phyloP scores from a whole-genome alignment of 92 coral and sea anemone species.

The Epizoanthus ramosus region DNA sequence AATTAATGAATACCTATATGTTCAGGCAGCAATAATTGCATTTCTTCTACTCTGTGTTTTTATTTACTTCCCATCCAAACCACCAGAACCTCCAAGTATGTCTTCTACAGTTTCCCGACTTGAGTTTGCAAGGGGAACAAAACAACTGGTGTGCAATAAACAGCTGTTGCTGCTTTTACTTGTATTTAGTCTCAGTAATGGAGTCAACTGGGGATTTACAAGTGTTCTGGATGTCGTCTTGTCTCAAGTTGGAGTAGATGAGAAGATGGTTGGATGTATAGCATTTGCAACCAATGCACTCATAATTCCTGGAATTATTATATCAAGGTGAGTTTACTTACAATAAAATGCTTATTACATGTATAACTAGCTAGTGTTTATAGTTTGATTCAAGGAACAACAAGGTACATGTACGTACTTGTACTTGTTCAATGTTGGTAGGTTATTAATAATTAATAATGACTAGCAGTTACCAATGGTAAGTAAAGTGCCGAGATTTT shows the following conservation, averaged over 20 bases:
- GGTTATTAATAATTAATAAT: too few relatives aligned
- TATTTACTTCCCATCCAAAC: conserved; percentile 85
- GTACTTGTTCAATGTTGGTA: too few relatives aligned
- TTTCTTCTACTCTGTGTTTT: conserved; percentile 63
- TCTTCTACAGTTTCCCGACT: conserved; percentile 82
- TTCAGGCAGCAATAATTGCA: conserved; percentile 72
- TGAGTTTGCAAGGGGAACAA: conserved; percentile 75
- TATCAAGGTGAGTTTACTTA: conserved; percentile 84
- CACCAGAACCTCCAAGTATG: conserved; percentile 83
- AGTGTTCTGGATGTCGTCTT: conserved; percentile 83
- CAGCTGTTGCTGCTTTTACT: conserved; percentile 71
- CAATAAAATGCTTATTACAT: neutral
- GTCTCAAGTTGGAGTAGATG: conserved; percentile 85
- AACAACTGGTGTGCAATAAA: conserved; percentile 63
- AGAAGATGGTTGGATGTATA: conserved; percentile 93
- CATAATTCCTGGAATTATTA: conserved; percentile 71
- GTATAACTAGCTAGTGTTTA: neutral
- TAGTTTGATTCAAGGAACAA: neutral
- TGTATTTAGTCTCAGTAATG: conserved; percentile 83
- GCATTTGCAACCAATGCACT: conserved; percentile 85
- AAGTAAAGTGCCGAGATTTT: too few relatives aligned
- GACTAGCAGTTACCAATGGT: too few relatives aligned
- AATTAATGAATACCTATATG: conserved; percentile 72
- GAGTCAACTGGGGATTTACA: conserved; percentile 93
- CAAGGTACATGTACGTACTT: neutral